phyloP scores from a whole-genome alignment of 2,797 vertebrate genomes.

The Pangasius krempfi region DNA sequence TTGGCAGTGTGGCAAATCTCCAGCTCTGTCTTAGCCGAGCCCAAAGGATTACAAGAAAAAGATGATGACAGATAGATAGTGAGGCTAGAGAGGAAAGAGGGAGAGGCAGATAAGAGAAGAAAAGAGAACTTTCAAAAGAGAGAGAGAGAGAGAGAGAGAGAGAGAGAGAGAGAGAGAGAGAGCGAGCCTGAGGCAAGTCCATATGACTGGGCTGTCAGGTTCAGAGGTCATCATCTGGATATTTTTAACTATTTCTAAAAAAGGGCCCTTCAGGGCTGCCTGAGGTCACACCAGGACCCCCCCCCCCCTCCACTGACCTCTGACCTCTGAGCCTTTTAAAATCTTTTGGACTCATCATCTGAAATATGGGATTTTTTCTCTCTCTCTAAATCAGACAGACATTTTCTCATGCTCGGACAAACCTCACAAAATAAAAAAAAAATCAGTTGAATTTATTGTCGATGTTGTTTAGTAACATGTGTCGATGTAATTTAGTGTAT shows the following conservation, averaged over 20 bases:
- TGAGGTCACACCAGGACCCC: constrained; percentile 67
- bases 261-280: constrained; percentile 66
- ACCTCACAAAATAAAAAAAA: background rate
- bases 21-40: background rate
- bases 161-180: constrained; percentile 7
- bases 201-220: constrained; percentile 62
- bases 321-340: constrained; percentile 66
- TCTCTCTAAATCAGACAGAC: background rate
- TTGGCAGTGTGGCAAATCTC: constrained; percentile 6
- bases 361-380: constrained; percentile 34
- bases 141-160: constrained; percentile 11
- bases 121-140: background rate
- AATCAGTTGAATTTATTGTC: background rate
- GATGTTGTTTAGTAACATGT: too few species aligned
- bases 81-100: background rate
- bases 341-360: constrained; percentile 61
- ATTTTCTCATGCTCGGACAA: background rate
- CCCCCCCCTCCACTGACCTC: constrained; percentile 58
- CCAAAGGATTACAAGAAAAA: background rate
- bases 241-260: constrained; percentile 72
- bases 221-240: constrained; percentile 79
- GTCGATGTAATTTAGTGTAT: too few species aligned
- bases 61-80: background rate
- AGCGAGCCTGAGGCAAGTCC: constrained; percentile 59
- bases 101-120: background rate